Percentiles rank a stretch among this genome's conserved stretches.
Conservation (phyloP, 2,888 invertebrate genomes). For the Pseudolycoriella hygida region DNA sequence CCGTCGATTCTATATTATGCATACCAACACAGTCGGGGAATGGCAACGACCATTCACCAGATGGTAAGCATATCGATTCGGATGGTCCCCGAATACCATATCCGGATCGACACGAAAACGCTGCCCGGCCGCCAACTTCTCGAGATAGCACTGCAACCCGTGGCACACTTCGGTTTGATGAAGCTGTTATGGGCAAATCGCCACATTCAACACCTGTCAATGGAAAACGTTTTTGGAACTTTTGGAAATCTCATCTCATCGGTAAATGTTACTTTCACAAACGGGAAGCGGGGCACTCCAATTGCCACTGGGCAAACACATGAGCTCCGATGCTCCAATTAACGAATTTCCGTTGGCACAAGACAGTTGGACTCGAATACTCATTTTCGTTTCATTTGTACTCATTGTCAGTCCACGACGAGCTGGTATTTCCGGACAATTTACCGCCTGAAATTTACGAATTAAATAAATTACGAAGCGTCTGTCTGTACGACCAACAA, state of each 20-base stretch:
- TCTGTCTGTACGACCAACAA: not conserved
- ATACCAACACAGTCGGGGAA: constrained; percentile 58
- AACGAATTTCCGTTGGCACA: constrained; percentile 68
- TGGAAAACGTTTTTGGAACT: constrained; percentile 3
- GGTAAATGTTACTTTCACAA: constrained; percentile 64
- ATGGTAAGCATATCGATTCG: constrained; percentile 57
- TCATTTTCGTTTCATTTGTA: constrained; percentile 52
- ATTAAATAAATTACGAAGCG: too few species aligned
- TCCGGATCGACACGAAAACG: constrained; percentile 62
- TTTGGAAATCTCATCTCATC: too few species aligned
- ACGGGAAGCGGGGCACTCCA: constrained; percentile 71
- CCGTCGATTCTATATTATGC: constrained; percentile 11
- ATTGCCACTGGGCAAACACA: constrained; percentile 68
- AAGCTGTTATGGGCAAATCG: constrained; percentile 38
- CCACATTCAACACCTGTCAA: constrained; percentile 58
- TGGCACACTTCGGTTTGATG: constrained; percentile 40
- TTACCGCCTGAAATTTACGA: constrained; percentile 37
- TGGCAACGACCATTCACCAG: constrained; percentile 63
- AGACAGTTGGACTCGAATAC: constrained; percentile 51
- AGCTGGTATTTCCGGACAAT: constrained; percentile 40
- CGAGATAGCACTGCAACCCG: constrained; percentile 57
- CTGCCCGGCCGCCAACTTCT: constrained; percentile 63
- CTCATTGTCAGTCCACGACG: constrained; percentile 56
- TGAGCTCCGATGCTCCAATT: constrained; percentile 53
- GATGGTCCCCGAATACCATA: constrained; percentile 56